Conservation (phyloP, 1,140 invertebrate species). For the Trichonephila clavipes region DNA sequence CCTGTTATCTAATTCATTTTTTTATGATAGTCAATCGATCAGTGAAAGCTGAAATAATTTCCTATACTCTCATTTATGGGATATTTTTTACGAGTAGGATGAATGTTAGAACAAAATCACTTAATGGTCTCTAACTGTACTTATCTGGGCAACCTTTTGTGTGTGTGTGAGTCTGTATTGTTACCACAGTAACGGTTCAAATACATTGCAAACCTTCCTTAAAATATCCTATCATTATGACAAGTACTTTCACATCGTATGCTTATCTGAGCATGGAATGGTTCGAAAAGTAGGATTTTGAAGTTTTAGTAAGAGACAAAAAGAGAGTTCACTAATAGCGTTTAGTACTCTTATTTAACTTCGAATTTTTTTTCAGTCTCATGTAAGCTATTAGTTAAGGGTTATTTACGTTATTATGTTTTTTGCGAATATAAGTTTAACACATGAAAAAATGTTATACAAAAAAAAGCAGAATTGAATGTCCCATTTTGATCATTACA, state of each 20-base stretch:
- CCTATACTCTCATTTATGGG: neutral
- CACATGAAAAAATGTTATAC: too few species aligned
- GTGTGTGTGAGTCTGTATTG: neutral
- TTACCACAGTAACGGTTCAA: slow-evolving; percentile 39
- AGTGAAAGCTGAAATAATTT: neutral
- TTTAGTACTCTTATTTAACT: too few species aligned
- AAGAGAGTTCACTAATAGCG: too few species aligned
- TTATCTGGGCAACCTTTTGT: neutral
- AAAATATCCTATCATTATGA: slow-evolving; percentile 28
- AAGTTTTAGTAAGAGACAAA: neutral
- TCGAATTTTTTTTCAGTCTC: too few species aligned
- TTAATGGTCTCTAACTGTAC: neutral
- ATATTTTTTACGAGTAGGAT: neutral
- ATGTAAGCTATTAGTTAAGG: too few species aligned
- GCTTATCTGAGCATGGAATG: slow-evolving; percentile 32
- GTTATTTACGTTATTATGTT: too few species aligned
- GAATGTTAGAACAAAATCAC: neutral
- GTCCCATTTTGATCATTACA: too few species aligned
- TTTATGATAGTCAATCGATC: neutral
- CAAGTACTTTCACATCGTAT: neutral
- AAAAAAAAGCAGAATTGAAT: too few species aligned
- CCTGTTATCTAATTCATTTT: neutral
- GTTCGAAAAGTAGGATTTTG: neutral
- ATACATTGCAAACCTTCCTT: neutral
- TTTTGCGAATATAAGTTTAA: too few species aligned